Evolutionary conservation across 2,113 vertebrate genomes (phyloP).

Genomic region (Himantopus leucocephalus): DNA sequence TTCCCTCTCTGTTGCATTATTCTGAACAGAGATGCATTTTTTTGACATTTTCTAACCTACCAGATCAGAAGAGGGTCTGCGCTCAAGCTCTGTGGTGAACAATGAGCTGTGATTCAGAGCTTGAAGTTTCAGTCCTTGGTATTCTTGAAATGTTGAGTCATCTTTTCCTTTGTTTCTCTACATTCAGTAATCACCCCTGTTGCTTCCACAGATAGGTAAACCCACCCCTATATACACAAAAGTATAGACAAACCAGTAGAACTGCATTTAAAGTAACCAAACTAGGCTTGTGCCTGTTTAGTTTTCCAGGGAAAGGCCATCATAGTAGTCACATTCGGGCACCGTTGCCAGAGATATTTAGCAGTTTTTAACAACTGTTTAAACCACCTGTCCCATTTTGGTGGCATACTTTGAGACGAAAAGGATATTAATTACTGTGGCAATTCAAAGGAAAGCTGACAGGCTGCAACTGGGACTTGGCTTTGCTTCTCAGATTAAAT

Average conservation of each 20-base stretch:
- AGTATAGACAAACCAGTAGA: rapidly evolving
- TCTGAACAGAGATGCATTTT: neutral
- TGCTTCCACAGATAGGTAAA: neutral
- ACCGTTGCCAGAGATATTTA: neutral
- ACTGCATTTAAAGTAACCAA: neutral
- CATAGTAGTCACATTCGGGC: neutral
- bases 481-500: neutral
- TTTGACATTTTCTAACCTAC: neutral
- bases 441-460: neutral
- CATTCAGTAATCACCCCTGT: neutral
- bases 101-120: neutral
- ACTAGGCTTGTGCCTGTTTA: neutral
- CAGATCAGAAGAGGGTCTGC: neutral
- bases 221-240: neutral
- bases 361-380: neutral
- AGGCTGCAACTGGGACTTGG: neutral
- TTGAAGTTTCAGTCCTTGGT: neutral
- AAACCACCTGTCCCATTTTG: neutral
- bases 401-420: neutral
- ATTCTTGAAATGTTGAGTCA: neutral
- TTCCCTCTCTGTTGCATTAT: neutral
- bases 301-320: neutral
- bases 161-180: neutral
- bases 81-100: neutral
- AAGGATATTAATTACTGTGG: neutral